Conservation (phyloP, 1,140 invertebrate species). For the Maconellicoccus hirsutus region DNA sequence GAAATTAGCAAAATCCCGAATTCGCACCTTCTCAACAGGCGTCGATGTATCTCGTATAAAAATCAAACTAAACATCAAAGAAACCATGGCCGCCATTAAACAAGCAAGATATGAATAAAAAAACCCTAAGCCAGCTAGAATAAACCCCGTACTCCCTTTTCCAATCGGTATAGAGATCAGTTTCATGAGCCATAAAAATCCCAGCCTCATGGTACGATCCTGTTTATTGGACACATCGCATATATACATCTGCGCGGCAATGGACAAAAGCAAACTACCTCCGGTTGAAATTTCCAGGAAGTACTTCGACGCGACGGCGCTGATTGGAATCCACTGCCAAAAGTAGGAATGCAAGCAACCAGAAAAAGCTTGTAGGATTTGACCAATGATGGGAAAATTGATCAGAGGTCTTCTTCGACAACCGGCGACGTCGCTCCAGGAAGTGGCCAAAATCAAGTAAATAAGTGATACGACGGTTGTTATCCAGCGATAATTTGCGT, state of each 20-base stretch:
- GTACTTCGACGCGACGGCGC: not conserved
- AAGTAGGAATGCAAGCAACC: not conserved
- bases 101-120: not conserved
- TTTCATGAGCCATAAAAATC: conserved; percentile 31
- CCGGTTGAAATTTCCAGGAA: too few species aligned
- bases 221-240: conserved; percentile 31
- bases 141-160: not conserved
- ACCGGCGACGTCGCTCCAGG: conserved; percentile 30
- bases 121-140: not conserved
- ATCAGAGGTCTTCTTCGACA: conserved; percentile 37
- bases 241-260: not conserved
- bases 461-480: too few species aligned
- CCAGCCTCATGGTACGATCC: conserved; percentile 33
- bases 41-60: not conserved
- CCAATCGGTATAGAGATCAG: conserved; percentile 24
- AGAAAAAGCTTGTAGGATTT: conserved; percentile 1
- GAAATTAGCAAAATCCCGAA: not conserved
- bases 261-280: too few species aligned
- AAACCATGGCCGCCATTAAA: not conserved
- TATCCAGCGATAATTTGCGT: too few species aligned
- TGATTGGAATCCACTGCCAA: not conserved
- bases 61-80: not conserved
- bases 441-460: too few species aligned
- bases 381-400: conserved; percentile 33
- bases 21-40: not conserved